These are phyloP conservation scores for Probosciger aterrimus DNA, from an alignment of 2,113 vertebrate species.

Conservation along the genomic window DNA sequence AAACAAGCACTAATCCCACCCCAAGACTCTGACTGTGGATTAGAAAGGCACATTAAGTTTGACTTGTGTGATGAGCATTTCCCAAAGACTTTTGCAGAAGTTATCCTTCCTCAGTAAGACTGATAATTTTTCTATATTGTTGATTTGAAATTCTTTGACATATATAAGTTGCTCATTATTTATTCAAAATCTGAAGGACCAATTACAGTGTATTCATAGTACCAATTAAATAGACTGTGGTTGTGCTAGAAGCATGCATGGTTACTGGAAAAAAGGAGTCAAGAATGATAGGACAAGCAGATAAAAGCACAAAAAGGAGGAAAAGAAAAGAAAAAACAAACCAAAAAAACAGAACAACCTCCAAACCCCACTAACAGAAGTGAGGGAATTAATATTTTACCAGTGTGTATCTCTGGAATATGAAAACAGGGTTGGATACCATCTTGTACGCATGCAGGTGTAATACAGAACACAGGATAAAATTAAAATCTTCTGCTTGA, in stretches of 20 bases:
- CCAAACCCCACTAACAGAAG: neutral
- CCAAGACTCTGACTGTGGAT: neutral
- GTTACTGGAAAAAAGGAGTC: neutral
- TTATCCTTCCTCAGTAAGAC: neutral
- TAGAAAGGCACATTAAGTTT: neutral
- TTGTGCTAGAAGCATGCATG: neutral
- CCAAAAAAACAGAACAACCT: accelerated
- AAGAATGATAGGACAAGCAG: neutral
- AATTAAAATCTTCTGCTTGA: neutral
- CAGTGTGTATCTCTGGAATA: neutral
- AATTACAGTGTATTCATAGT: neutral
- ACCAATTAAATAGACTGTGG: neutral
- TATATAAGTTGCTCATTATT: neutral
- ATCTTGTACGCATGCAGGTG: neutral
- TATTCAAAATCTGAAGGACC: neutral
- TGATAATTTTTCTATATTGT: neutral
- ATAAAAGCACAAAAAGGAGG: neutral
- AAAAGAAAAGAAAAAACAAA: neutral
- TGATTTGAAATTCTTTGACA: neutral
- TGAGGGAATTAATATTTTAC: neutral
- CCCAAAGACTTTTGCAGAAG: neutral
- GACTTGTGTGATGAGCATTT: neutral
- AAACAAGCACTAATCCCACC: neutral
- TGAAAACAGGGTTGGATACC: accelerated
- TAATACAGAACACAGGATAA: accelerated